Evolutionary conservation across 2,888 invertebrate species (phyloP), one percentile per base, ranked within the genome.

Genomic region (Noctuana brunneofusca): DNA sequence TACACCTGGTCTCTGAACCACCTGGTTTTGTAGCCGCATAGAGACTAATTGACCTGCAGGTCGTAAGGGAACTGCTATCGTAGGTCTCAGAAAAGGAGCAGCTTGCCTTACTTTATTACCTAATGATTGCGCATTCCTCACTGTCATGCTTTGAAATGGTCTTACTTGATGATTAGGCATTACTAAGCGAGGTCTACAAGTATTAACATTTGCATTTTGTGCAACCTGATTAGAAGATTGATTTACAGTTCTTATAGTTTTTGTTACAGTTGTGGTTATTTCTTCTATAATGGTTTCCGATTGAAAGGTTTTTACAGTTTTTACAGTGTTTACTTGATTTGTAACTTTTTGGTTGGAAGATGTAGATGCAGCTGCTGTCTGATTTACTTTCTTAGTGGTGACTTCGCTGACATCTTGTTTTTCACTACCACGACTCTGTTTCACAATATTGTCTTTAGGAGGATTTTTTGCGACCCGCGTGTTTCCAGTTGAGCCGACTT

Each of bases 211-310:
- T 65, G 56, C 43, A 68, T 77, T 83, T 66, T 77, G 79, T 30
- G 84, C 72, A 74, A 86, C 83, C 73, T 89, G 85, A 65, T 88
- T 86, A 20, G 80, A 74, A 27, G 82, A 83, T 72, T 89, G 86
- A 68, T 89, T 90, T 0, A 90, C 83, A 18, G 88, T 89, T 71
- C 89, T 83, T 67, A 91, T 85, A 8, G 90, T 91, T 81, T 89
- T 89, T 8, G 91, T 91, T 2, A 91, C 89, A 30, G 91, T 91
- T 54, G 90, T 90, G 5, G 90, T 91, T 35, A 91, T 84, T 79
- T 91, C 91, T 79, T 91, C 81, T 66, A 90, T 86, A 14, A 90
- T 80, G 32, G 90, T 91, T 70, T 90, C 76, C 0, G 88, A 84
- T 76, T 89, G 84, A 75, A 84, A 81, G 2, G 86, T 88, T 79